These are phyloP conservation scores for Macropus fuliginosus DNA, from an alignment of 2,797 vertebrate genomes.

Conservation along the genomic window DNA sequence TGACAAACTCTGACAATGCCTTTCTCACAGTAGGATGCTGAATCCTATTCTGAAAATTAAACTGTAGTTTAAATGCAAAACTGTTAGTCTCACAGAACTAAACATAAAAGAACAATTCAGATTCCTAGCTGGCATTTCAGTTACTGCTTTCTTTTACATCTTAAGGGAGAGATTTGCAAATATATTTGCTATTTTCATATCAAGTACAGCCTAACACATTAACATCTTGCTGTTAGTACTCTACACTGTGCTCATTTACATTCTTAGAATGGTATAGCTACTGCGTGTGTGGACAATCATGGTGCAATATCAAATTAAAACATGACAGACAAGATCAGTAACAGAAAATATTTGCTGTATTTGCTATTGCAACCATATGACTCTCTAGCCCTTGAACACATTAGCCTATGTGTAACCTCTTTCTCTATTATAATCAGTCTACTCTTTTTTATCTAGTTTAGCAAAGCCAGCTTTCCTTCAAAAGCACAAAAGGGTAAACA, in stretches of 20 bases:
- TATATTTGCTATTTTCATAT: conserved; percentile 10
- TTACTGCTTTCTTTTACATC: neutral
- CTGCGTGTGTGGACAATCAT: conserved; percentile 41
- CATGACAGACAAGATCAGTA: neutral
- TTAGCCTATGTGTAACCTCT: neutral
- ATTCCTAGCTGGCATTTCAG: neutral
- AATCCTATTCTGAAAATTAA: conserved; percentile 65
- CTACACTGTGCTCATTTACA: neutral
- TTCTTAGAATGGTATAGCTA: conserved; percentile 46
- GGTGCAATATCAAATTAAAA: conserved; percentile 36
- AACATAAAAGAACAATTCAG: neutral
- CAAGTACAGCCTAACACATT: conserved; percentile 37
- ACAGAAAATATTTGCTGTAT: conserved; percentile 36
- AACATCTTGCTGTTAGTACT: conserved; percentile 1
- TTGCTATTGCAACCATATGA: neutral
- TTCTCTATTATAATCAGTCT: conserved; percentile 45
- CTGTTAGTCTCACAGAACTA: conserved; percentile 28
- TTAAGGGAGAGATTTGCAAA: conserved; percentile 23
- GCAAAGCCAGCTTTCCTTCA: conserved; percentile 53
- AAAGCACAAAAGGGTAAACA: conserved; percentile 54
- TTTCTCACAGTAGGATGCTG: conserved; percentile 39
- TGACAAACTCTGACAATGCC: conserved; percentile 28
- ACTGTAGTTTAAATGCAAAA: conserved; percentile 33
- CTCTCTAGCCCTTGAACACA: neutral
- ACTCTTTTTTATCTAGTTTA: conserved; percentile 59